Evolutionary conservation across 23 tunicate genomes (phyloP).

Genomic region (Ascidia mentula): DNA sequence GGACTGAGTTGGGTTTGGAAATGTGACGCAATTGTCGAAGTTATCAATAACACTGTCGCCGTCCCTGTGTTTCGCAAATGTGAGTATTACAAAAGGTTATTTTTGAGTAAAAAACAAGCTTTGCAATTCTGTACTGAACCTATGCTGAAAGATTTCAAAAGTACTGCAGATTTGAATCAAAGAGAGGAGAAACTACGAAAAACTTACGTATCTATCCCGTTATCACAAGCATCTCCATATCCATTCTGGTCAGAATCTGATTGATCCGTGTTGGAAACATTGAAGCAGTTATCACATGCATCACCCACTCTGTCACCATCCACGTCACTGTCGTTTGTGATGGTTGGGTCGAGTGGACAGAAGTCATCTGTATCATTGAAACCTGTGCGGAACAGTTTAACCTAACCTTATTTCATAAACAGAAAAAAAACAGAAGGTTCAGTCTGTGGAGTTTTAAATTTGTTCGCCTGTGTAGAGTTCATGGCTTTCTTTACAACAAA

Average conservation of each 20-base stretch:
- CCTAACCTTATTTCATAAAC: too few species aligned
- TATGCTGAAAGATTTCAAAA: too few species aligned
- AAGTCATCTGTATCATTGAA: not conserved
- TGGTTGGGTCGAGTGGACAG: slow-evolving; percentile 20
- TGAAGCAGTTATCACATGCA: slow-evolving; percentile 51
- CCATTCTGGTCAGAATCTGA: slow-evolving; percentile 20
- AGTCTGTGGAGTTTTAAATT: too few species aligned
- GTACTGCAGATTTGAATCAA: too few species aligned
- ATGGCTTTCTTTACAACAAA: too few species aligned
- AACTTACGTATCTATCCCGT: slow-evolving; percentile 23
- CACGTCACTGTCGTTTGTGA: not conserved
- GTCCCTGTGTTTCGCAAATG: too few species aligned
- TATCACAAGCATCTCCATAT: slow-evolving; percentile 26
- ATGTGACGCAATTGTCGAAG: slow-evolving; percentile 49
- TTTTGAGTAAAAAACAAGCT: too few species aligned
- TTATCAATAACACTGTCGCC: slow-evolving; percentile 36
- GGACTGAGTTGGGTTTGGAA: slow-evolving; percentile 45
- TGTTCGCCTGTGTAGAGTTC: too few species aligned
- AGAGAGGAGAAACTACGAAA: too few species aligned
- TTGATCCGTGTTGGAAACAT: slow-evolving; percentile 10
- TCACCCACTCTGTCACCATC: slow-evolving; percentile 34
- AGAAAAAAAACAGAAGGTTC: too few species aligned
- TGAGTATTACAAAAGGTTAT: too few species aligned
- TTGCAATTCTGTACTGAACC: too few species aligned
- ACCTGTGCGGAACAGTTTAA: not conserved